A percentile compares a stretch with the other conserved stretches of the same genome.
phyloP scores from a whole-genome alignment of 2,113 vertebrate genomes.

The Stomatorhinus ivindoensis region DNA sequence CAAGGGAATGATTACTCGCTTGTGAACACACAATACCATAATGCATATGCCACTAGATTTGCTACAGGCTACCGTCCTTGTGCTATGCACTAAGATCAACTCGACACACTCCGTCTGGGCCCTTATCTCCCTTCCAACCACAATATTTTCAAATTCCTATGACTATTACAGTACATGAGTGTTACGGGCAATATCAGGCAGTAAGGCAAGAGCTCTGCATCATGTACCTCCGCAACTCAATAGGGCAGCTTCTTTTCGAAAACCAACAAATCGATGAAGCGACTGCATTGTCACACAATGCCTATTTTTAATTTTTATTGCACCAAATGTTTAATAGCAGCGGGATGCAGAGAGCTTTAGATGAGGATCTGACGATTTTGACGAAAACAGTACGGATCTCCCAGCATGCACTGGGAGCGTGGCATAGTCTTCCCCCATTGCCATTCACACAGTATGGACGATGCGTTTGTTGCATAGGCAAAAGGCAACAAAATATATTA shows the following conservation, averaged over 20 bases:
- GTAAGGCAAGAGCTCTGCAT: constrained; percentile 7
- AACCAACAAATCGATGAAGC: neutral
- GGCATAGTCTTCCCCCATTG: neutral
- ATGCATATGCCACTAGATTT: neutral
- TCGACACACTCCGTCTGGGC: neutral
- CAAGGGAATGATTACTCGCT: neutral
- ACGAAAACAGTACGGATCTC: neutral
- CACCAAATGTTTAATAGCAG: neutral
- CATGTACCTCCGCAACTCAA: neutral
- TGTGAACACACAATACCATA: neutral
- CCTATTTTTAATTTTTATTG: neutral
- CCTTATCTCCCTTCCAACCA: neutral
- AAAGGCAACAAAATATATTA: neutral
- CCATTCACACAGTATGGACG: neutral
- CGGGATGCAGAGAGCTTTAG: neutral
- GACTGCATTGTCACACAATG: neutral
- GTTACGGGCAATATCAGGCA: neutral
- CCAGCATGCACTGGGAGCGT: neutral
- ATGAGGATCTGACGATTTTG: neutral
- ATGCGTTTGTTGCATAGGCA: constrained; percentile 12
- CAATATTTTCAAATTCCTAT: neutral
- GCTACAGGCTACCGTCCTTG: neutral
- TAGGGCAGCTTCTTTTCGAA: neutral
- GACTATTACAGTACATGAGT: neutral
- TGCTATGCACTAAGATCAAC: neutral